Percentiles rank a stretch among this genome's conserved stretches.
These are phyloP conservation scores for Mustela lutreola DNA, from an alignment of 2,113 vertebrate species.

Conservation along the genomic window DNA sequence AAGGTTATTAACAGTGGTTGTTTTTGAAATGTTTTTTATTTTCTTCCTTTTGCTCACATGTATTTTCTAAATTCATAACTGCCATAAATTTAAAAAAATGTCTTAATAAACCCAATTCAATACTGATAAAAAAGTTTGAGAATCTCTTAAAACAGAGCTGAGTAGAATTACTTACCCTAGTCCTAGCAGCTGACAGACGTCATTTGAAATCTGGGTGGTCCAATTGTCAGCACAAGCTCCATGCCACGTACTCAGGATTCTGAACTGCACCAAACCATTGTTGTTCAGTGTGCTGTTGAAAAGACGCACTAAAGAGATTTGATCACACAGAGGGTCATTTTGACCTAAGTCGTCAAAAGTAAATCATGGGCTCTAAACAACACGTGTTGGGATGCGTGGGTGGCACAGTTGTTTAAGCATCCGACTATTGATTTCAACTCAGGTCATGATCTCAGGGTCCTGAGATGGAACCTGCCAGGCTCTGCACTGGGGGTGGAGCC, in stretches of 20 bases:
- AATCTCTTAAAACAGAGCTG: not conserved
- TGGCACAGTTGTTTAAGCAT: not conserved
- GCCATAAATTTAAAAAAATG: not conserved
- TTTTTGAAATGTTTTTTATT: not conserved
- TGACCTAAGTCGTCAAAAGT: not conserved
- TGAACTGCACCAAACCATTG: conserved; percentile 86
- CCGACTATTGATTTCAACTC: not conserved
- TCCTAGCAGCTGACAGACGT: conserved; percentile 91
- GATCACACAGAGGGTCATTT: not conserved
- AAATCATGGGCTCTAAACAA: not conserved
- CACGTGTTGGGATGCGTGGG: not conserved
- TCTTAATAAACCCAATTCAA: not conserved
- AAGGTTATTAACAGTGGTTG: not conserved
- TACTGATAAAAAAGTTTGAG: not conserved
- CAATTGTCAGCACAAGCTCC: conserved; percentile 88
- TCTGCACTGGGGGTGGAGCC: not conserved
- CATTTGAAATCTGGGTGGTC: conserved; percentile 87
- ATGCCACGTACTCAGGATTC: conserved; percentile 81
- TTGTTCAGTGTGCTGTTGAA: conserved; percentile 83
- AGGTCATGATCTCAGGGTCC: not conserved
- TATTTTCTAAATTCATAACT: conserved; percentile 49
- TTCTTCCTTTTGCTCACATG: not conserved
- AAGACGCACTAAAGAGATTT: conserved; percentile 84
- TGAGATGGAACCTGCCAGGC: not conserved
- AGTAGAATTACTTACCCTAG: conserved; percentile 89